Percentiles rank a stretch among this genome's conserved stretches.
Evolutionary conservation across 2,113 vertebrate species (phyloP).

Genomic region (Eulemur rufifrons): DNA sequence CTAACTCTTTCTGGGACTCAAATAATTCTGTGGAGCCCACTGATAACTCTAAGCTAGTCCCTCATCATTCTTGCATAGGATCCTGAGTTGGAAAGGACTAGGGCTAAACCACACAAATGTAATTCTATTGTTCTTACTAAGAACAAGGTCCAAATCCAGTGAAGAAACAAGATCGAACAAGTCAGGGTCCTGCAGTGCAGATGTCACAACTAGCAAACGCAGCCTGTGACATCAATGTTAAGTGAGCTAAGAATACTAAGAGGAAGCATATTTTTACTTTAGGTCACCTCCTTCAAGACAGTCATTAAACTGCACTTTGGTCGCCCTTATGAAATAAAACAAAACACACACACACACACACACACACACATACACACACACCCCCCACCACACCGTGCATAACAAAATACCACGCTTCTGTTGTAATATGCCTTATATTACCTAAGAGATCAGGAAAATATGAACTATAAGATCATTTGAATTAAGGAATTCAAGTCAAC

Average conservation of each 20-base stretch:
- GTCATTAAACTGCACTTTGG: background rate
- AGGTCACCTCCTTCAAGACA: background rate
- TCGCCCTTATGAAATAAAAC: background rate
- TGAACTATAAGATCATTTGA: conserved; percentile 2
- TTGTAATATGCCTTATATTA: background rate
- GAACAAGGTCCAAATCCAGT: background rate
- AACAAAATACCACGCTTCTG: background rate
- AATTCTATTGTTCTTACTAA: background rate
- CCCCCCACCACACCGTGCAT: background rate
- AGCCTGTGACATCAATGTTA: background rate
- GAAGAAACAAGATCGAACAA: background rate
- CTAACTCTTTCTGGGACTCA: background rate
- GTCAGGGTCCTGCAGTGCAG: background rate
- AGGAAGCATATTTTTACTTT: background rate
- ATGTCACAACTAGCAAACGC: background rate
- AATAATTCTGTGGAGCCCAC: background rate
- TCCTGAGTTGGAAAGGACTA: background rate
- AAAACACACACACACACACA: background rate
- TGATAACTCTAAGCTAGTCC: background rate
- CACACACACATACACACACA: background rate
- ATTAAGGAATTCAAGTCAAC: background rate
- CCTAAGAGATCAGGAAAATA: background rate
- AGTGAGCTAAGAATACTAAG: background rate
- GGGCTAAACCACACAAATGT: background rate
- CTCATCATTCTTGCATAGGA: background rate